Evolutionary conservation across 1,140 invertebrate genomes (phyloP), one percentile per base, ranked within the genome.

Genomic region (Papilio polytes): DNA sequence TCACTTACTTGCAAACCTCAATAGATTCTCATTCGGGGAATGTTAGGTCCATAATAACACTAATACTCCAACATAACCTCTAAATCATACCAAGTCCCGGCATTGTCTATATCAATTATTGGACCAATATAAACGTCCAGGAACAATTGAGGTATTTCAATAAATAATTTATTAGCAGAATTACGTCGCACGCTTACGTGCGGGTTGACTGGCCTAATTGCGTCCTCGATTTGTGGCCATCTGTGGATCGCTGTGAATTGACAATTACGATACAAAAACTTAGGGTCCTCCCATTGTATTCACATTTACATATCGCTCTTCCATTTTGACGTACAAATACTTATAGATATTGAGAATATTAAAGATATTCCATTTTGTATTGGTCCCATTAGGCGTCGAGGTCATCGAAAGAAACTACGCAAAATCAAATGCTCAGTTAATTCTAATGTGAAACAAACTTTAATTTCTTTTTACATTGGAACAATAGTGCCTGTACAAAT

Each of bases 81-180:
- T 74, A 74, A 74, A 74, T 74, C 73, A 74, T 74, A 12, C 41
- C 3, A 74, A 7, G 53, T 44, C 59, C 36, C 59, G 22, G 63
- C 44, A 74, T 74, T 13, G 63, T 80, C 74, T 82, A 74, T 73
- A 85, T 85, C 77, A 85, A 83, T 85, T 85, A 87, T 82, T 80
- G 79, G 76, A 70, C 59, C 81, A 80, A 82, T 83, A 82, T 84
- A 81, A 81, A 81, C 80, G 85, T 84, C 83, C 78, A 84, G 78
- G 82, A 84, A 87, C 84, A 87, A 85, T 87, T 85, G 80, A 84
- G 72, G 73, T 63, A 78, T 82, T 81, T 84, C 82, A 85, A 85
- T 87, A 85, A 83, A 85, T 84, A 82, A 87, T 84, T 86, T 83
- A 87, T 82, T 83, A 74, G 73, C 53, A 15, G 78, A 80, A 76